These are phyloP conservation scores for Scortum barcoo DNA, from an alignment of 2,113 vertebrate genomes.

Conservation along the genomic window DNA sequence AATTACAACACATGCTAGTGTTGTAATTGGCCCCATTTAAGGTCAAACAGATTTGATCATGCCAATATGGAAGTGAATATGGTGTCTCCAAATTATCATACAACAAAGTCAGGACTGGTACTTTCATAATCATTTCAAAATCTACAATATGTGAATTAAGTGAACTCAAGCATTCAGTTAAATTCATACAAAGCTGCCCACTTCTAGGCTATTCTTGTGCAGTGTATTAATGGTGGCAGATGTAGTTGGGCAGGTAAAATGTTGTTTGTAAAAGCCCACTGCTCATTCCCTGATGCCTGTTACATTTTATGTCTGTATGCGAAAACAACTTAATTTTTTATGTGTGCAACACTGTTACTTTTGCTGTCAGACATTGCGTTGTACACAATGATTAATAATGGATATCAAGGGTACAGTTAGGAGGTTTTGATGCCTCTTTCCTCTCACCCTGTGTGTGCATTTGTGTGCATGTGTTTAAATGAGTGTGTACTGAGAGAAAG, in stretches of 20 bases:
- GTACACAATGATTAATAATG: conserved; percentile 60
- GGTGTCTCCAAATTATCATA: background rate
- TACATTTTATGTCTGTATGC: conserved; percentile 33
- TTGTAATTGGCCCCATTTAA: background rate
- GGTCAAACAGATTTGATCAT: background rate
- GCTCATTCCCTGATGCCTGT: conserved; percentile 28
- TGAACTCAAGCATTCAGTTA: background rate
- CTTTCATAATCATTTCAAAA: background rate
- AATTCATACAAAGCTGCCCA: background rate
- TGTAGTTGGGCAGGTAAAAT: conserved; percentile 11
- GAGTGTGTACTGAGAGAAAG: background rate
- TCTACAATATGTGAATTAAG: background rate
- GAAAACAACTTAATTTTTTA: conserved; percentile 50
- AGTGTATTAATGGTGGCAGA: background rate
- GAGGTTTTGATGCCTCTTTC: conserved; percentile 28
- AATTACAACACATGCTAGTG: background rate
- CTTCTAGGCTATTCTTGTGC: background rate
- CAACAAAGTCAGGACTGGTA: background rate
- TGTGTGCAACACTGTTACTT: conserved; percentile 43
- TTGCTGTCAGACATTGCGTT: conserved; percentile 61
- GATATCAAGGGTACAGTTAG: conserved; percentile 25
- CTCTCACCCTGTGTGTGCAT: background rate
- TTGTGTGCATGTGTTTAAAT: background rate
- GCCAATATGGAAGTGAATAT: background rate
- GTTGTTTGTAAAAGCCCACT: conserved; percentile 28